A percentile compares a stretch with the other conserved stretches of the same genome.
These are phyloP conservation scores for Sinocyclocheilus grahami DNA, from an alignment of 2,113 vertebrate genomes.

Conservation along the genomic window DNA sequence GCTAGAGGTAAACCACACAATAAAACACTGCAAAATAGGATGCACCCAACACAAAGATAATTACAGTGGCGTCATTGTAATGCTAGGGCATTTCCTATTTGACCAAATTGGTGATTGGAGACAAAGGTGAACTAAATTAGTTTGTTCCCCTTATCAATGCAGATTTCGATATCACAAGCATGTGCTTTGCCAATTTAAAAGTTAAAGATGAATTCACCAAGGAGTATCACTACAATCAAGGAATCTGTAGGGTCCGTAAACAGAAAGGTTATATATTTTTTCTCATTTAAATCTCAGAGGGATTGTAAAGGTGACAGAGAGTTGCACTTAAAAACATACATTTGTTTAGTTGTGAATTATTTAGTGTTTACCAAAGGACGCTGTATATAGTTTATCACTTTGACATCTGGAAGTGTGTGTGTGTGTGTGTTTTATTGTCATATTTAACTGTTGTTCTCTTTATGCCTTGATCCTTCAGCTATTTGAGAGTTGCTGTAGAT, in stretches of 20 bases:
- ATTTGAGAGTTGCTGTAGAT: neutral
- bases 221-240: neutral
- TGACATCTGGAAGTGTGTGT: constrained; percentile 6
- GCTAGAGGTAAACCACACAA: constrained; percentile 22
- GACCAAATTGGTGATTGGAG: neutral
- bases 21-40: constrained; percentile 32
- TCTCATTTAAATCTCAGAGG: neutral
- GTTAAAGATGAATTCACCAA: neutral
- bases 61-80: constrained; percentile 26
- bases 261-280: neutral
- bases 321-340: constrained; percentile 10
- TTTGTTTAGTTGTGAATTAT: constrained; percentile 52
- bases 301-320: neutral
- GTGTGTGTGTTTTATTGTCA: neutral
- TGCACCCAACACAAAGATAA: constrained; percentile 34
- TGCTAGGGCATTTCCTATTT: neutral
- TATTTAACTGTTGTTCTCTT: neutral
- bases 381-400: constrained; percentile 36
- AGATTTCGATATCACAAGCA: neutral
- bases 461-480: constrained; percentile 14
- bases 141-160: neutral
- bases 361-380: constrained; percentile 53
- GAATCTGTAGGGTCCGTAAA: neutral
- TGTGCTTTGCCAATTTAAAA: neutral
- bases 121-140: neutral